phyloP scores from a whole-genome alignment of 2,888 invertebrate species.

The Perdita meconis region DNA sequence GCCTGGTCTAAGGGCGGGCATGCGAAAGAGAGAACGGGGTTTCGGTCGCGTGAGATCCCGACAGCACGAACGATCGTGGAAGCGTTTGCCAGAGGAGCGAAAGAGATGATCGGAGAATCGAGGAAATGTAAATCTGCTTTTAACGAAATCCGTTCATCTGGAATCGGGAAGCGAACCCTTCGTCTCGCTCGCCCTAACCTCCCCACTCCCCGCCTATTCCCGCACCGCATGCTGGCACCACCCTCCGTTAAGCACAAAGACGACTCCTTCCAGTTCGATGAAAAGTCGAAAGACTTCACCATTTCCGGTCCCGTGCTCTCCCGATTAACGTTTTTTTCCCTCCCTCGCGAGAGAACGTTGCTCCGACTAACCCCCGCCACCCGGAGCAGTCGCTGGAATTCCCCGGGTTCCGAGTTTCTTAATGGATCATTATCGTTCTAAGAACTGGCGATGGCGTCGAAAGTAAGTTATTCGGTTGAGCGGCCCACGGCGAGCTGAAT shows the following conservation, averaged over 20 bases:
- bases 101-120: conserved; percentile 25
- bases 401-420: conserved; percentile 65
- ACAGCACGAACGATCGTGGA: conserved; percentile 7
- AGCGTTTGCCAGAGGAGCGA: conserved; percentile 10
- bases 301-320: conserved; percentile 60
- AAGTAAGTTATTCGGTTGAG: conserved; percentile 66
- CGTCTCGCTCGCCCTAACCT: conserved; percentile 33
- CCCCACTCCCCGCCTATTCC: conserved; percentile 21
- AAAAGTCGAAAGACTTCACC: conserved; percentile 71
- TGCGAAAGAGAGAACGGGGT: background rate
- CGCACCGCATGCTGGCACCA: conserved; percentile 48
- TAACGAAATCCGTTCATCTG: conserved; percentile 74
- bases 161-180: conserved; percentile 62
- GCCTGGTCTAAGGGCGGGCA: background rate
- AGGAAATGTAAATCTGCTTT: conserved; percentile 77
- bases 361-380: conserved; percentile 30
- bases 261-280: conserved; percentile 72
- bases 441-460: conserved; percentile 57
- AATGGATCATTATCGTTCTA: conserved; percentile 70
- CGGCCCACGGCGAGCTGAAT: conserved; percentile 52
- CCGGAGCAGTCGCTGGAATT: conserved; percentile 63
- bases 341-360: conserved; percentile 30
- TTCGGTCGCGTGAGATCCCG: conserved; percentile 20
- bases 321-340: conserved; percentile 60
- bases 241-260: conserved; percentile 70